Percentiles rank a stretch among this genome's conserved stretches.
These are phyloP conservation scores for Epistrophe eligans DNA, from an alignment of 2,888 invertebrate species.

Conservation along the genomic window DNA sequence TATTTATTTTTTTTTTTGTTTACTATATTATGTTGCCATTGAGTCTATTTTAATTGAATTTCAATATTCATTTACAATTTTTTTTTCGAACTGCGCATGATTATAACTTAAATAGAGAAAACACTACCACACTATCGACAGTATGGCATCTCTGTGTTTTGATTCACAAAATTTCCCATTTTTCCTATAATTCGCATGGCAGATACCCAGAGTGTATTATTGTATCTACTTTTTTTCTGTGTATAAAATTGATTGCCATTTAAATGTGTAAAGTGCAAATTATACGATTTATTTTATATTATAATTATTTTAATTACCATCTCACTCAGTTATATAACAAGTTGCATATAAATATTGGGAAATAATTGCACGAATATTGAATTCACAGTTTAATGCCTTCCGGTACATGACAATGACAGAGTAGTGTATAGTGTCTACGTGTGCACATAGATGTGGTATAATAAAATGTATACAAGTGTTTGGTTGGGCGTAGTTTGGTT, in stretches of 20 bases:
- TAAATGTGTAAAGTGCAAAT: conserved; percentile 19
- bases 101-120: conserved; percentile 23
- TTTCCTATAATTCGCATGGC: conserved; percentile 15
- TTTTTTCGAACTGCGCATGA: conserved; percentile 57
- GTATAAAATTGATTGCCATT: conserved; percentile 36
- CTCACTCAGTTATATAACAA: conserved; percentile 28
- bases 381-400: conserved; percentile 19
- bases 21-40: conserved; percentile 40
- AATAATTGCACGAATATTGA: conserved; percentile 19
- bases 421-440: neutral
- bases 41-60: conserved; percentile 46
- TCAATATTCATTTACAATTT: conserved; percentile 15
- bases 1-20: conserved; percentile 7
- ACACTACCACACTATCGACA: conserved; percentile 37
- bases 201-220: neutral
- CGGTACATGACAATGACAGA: conserved; percentile 1
- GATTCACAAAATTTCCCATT: conserved; percentile 55
- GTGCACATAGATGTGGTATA: neutral
- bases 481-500: conserved; percentile 57
- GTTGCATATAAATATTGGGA: conserved; percentile 3
- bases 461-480: conserved; percentile 3
- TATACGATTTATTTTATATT: neutral
- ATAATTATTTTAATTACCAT: conserved; percentile 28
- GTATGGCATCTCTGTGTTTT: conserved; percentile 55
- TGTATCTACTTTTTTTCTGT: conserved; percentile 4